A percentile compares a stretch with the other conserved stretches of the same genome.
Conservation (phyloP, 2,888 invertebrate genomes). For the Leptura quadrifasciata region DNA sequence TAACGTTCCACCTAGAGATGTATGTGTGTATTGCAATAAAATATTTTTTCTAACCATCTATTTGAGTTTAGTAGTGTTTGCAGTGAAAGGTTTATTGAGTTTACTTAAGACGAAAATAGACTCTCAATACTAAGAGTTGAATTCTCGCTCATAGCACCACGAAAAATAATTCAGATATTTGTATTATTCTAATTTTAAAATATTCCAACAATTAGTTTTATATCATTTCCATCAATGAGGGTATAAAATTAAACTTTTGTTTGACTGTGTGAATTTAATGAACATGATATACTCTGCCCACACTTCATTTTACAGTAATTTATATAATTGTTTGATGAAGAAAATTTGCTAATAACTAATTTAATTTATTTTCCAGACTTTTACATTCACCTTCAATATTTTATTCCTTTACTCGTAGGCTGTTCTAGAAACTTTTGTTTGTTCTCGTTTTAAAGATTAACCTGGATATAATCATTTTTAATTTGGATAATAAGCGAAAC, state of each 20-base stretch:
- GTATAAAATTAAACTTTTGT: conserved; percentile 27
- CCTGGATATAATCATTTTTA: neutral
- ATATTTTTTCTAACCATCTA: conserved; percentile 52
- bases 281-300: conserved; percentile 34
- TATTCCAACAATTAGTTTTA: conserved; percentile 3
- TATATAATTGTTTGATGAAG: conserved; percentile 33
- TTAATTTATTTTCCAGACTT: conserved; percentile 17
- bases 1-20: conserved; percentile 20
- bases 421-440: neutral
- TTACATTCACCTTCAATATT: conserved; percentile 11
- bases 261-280: conserved; percentile 17
- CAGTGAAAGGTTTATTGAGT: conserved; percentile 55
- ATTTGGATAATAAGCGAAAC: too few species aligned
- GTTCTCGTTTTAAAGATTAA: neutral
- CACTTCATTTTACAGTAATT: conserved; percentile 23
- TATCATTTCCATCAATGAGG: conserved; percentile 11
- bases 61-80: conserved; percentile 52
- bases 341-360: conserved; percentile 17
- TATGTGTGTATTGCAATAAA: conserved; percentile 24
- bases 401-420: conserved; percentile 9
- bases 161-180: conserved; percentile 21
- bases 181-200: conserved; percentile 22
- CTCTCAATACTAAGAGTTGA: conserved; percentile 31
- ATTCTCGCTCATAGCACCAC: conserved; percentile 4
- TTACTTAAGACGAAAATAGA: conserved; percentile 55